Base-by-base conservation (phyloP, 2,797 vertebrate genomes). In the Moxostoma hubbsi region DNA sequence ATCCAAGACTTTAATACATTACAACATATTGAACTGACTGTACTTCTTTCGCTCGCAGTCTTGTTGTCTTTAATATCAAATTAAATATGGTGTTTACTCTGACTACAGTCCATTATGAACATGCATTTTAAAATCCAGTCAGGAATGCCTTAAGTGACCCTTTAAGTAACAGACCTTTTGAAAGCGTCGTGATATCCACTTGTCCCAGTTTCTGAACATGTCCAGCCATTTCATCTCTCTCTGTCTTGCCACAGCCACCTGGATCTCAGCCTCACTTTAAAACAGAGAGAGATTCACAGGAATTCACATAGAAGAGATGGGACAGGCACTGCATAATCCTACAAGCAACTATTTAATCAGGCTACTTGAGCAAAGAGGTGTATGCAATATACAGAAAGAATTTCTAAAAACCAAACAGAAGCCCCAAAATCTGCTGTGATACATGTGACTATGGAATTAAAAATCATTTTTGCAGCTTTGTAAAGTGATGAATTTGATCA, bases 191-290 rank as follows among this genome's bases (percentile, higher is more conserved):
- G 92, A 92, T 70, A 96, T 62, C 96, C 96, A 98, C 77, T 97
- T 97, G 87, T 98, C 96, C 96, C 96, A 98, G 86, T 94, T 90
- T 85, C 79, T 85, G 89, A 98, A 96, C 96, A 97, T 98, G 45
- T 98, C 96, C 50, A 98, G 85, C 96, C 96, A 98, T 76, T 98
- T 98, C 84, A 97, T 91, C 88, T 98, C 96, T 82, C 96, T 90
- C 91, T 97, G 96, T 16, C 96, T 90, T 46, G 95, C 93, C 77
- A 98, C 96, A 55, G 97, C 96, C 84, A 97, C 89, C 85, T 91
- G 83, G 79, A 89, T 0, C 6, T 95, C 90, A 57, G 86, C 92
- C 45, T 95, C 95, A 53, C 96, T 97, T 91, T 2, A 82, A 88
- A 3, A 64, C 5, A 79, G 10, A 68, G 11, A 63, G 43, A 45